Evolutionary conservation across 2,113 vertebrate genomes (phyloP).

Genomic region (Pseudorhombus dupliciocellatus): DNA sequence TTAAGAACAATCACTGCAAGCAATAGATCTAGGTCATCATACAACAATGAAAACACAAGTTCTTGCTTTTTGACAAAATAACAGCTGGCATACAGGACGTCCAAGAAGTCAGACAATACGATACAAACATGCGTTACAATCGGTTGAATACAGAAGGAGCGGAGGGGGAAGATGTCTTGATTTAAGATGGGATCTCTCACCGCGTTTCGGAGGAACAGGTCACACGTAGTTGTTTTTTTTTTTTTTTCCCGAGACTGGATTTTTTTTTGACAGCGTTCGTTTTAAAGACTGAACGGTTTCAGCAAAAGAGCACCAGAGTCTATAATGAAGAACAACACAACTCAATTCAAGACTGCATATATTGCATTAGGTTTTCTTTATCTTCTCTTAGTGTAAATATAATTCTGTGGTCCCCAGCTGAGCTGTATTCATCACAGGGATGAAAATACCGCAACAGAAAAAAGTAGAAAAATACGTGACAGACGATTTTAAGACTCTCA

Average conservation of each 20-base stretch:
- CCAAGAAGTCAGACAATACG: constrained; percentile 76
- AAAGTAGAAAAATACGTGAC: constrained; percentile 69
- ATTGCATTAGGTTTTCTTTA: constrained; percentile 27
- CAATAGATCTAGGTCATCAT: constrained; percentile 74
- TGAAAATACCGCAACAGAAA: constrained; percentile 61
- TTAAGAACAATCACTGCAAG: constrained; percentile 78
- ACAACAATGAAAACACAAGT: constrained; percentile 74
- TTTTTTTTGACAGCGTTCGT: constrained; percentile 22
- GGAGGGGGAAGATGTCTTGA: constrained; percentile 27
- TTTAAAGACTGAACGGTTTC: constrained; percentile 31
- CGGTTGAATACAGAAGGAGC: constrained; percentile 51
- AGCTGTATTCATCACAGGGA: constrained; percentile 61
- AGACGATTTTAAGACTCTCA: constrained; percentile 54
- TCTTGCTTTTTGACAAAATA: constrained; percentile 72
- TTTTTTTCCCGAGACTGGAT: too few relatives aligned
- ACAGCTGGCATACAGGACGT: constrained; percentile 74
- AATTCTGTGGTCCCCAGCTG: constrained; percentile 54
- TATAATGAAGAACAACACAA: constrained; percentile 42
- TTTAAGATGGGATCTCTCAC: constrained; percentile 32
- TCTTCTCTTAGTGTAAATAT: constrained; percentile 53
- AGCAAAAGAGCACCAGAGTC: constrained; percentile 64
- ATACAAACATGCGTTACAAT: constrained; percentile 78
- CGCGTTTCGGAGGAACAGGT: constrained; percentile 29
- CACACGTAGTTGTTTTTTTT: too few relatives aligned
- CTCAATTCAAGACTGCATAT: constrained; percentile 62